Percentiles rank a stretch among this genome's conserved stretches.
These are phyloP conservation scores for Drosophila nr. fundita DNA, from an alignment of 2,888 invertebrate species.

Conservation along the genomic window DNA sequence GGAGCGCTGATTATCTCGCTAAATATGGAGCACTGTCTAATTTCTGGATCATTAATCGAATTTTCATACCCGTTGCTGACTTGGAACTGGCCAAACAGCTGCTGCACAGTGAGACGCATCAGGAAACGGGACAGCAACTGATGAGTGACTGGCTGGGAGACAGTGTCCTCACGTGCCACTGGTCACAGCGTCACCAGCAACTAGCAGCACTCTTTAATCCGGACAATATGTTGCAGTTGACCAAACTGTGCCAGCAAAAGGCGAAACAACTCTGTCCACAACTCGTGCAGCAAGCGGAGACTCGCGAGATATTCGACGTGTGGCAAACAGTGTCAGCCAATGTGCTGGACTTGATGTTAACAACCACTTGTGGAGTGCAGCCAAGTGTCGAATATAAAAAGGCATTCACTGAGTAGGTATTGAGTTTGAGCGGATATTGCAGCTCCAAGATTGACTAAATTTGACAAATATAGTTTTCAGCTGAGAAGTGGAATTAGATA, in stretches of 20 bases:
- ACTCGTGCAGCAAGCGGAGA: conserved; percentile 14
- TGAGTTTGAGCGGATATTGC: not conserved
- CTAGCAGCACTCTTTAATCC: conserved; percentile 39
- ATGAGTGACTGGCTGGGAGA: conserved; percentile 57
- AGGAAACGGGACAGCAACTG: conserved; percentile 57
- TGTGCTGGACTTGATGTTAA: conserved; percentile 48
- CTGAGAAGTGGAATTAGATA: not conserved
- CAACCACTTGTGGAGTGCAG: conserved; percentile 45
- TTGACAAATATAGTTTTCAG: not conserved
- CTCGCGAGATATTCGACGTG: conserved; percentile 40
- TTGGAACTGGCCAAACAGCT: conserved; percentile 55
- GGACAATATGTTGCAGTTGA: conserved; percentile 26
- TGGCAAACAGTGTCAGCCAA: conserved; percentile 45
- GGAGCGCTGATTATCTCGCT: conserved; percentile 47
- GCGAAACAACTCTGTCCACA: conserved; percentile 25
- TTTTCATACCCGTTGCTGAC: conserved; percentile 66
- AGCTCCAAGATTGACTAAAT: too few species aligned
- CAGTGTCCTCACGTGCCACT: conserved; percentile 52
- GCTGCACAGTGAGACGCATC: conserved; percentile 46
- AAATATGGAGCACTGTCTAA: conserved; percentile 61
- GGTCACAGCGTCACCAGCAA: conserved; percentile 49
- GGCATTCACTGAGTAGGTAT: conserved; percentile 45
- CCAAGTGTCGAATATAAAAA: conserved; percentile 48
- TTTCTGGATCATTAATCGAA: conserved; percentile 67
- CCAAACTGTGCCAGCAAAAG: conserved; percentile 37